Conservation (phyloP, 2,888 invertebrate species). For the Lycocerus yunnanus region DNA sequence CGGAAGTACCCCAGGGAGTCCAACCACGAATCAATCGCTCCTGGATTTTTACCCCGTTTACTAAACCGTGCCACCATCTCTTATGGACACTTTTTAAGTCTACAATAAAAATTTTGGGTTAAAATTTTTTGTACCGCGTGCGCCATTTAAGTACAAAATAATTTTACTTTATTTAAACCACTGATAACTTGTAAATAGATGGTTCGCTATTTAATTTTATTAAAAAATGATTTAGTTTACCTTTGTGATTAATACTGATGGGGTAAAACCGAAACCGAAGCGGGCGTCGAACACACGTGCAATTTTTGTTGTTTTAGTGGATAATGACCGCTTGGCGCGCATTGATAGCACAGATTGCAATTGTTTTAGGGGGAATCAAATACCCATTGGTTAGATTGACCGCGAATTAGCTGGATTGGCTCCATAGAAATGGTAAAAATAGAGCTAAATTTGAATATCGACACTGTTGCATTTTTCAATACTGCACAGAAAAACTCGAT, state of each 20-base stretch:
- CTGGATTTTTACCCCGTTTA: conserved; percentile 49
- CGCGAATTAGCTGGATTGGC: neutral
- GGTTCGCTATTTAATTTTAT: neutral
- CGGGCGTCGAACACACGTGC: neutral
- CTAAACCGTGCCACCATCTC: conserved; percentile 8
- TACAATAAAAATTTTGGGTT: neutral
- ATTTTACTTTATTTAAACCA: neutral
- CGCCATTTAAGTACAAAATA: neutral
- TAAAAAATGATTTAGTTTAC: neutral
- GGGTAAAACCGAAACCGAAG: neutral
- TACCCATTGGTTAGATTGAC: neutral
- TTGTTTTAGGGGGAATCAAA: neutral
- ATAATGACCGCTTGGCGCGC: neutral
- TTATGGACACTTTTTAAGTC: neutral
- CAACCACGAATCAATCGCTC: conserved; percentile 73
- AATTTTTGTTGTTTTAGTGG: neutral
- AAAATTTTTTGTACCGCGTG: neutral
- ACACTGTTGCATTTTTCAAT: neutral
- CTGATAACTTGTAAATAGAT: neutral
- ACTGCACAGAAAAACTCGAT: neutral
- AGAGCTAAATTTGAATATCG: neutral
- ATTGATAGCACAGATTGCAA: neutral
- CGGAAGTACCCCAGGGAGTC: conserved; percentile 80
- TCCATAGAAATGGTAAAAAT: neutral
- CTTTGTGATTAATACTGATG: neutral